A percentile compares a stretch with the other conserved stretches of the same genome.
Evolutionary conservation across 2,888 invertebrate genomes (phyloP).

Genomic region (Melitaea athalia): DNA sequence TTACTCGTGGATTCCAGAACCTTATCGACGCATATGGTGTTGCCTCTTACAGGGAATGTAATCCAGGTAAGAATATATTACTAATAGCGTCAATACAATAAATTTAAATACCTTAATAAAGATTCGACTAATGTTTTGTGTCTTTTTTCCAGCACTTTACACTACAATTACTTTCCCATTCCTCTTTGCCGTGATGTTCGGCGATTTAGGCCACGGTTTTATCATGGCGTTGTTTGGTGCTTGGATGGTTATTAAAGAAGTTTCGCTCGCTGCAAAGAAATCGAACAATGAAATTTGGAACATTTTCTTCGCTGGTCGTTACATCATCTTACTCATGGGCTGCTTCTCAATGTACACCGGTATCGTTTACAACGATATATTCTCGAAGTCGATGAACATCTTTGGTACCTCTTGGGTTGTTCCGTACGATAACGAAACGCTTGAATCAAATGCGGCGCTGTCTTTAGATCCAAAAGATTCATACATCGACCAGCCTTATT

Average conservation of each 20-base stretch:
- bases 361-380: constrained; percentile 97
- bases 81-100: no score
- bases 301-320: constrained; percentile 98
- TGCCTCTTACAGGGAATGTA: constrained; percentile 95
- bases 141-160: constrained; percentile 86
- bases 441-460: constrained; percentile 72
- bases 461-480: constrained; percentile 85
- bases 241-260: constrained; percentile 92
- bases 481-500: constrained; percentile 88
- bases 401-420: constrained; percentile 94
- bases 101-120: no score
- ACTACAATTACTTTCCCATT: constrained; percentile 97
- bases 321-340: constrained; percentile 98
- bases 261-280: constrained; percentile 86
- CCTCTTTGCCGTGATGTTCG: constrained; percentile 98
- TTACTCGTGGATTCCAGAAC: constrained; percentile 95
- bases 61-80: constrained; percentile 85
- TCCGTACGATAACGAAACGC: constrained; percentile 79
- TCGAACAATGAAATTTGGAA: constrained; percentile 95
- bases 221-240: constrained; percentile 90
- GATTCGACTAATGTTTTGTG: background rate
- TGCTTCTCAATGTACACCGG: constrained; percentile 99
- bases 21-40: constrained; percentile 97
- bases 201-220: constrained; percentile 94
- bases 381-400: constrained; percentile 97